Percentiles rank a stretch among this genome's conserved stretches.
Conservation (phyloP, 2,888 invertebrate genomes). For the Lithophane semibrunnea region DNA sequence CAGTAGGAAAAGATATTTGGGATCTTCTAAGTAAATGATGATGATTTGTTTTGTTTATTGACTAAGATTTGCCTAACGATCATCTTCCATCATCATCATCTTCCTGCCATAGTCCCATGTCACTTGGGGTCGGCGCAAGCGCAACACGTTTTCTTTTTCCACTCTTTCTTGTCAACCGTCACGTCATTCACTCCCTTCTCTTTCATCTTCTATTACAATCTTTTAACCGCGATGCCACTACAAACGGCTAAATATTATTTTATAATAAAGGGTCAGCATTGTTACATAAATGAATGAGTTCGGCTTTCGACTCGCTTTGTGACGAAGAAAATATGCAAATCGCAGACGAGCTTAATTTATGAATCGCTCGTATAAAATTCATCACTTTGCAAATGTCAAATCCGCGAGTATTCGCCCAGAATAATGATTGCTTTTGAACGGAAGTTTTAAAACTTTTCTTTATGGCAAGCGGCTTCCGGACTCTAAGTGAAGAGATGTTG, state of each 20-base stretch:
- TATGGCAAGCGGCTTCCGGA: not conserved
- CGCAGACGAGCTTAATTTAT: constrained; percentile 58
- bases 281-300: constrained; percentile 47
- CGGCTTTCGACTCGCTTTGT: constrained; percentile 49
- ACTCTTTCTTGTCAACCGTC: too few relatives aligned
- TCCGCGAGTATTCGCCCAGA: constrained; percentile 48
- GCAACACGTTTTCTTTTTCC: too few relatives aligned
- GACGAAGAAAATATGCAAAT: constrained; percentile 62
- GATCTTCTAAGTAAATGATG: too few relatives aligned
- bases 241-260: constrained; percentile 25
- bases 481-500: constrained; percentile 8
- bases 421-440: constrained; percentile 54
- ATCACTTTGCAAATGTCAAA: constrained; percentile 55
- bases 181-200: too few relatives aligned
- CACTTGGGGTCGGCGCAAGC: too few relatives aligned
- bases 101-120: too few relatives aligned
- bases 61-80: not conserved
- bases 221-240: not conserved
- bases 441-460: constrained; percentile 47
- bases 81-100: too few relatives aligned
- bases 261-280: constrained; percentile 30
- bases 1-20: not conserved
- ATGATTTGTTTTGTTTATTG: not conserved
- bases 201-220: not conserved
- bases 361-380: constrained; percentile 59